Evolutionary conservation across 1,140 invertebrate genomes (phyloP).

Genomic region (Drosophila yakuba): DNA sequence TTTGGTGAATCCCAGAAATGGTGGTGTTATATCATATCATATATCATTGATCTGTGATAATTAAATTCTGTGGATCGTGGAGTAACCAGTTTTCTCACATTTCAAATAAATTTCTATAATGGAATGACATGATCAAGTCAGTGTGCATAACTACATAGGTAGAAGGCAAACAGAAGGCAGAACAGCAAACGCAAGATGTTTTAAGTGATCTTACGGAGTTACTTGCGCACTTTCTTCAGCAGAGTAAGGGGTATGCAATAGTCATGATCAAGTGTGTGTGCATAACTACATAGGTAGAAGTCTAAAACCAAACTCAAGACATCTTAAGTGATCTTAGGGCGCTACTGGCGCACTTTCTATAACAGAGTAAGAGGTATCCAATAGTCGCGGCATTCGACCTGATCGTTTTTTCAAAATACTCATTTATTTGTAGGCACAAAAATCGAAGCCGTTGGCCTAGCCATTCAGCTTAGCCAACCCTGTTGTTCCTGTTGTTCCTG

Average conservation of each 20-base stretch:
- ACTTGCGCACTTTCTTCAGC: not conserved
- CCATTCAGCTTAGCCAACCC: not conserved
- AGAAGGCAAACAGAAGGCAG: no score
- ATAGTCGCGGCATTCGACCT: no score
- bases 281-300: not conserved
- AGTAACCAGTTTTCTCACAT: conserved; percentile 11
- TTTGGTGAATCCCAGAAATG: conserved; percentile 1
- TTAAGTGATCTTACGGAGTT: not conserved
- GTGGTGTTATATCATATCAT: conserved; percentile 6
- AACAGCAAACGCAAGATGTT: not conserved
- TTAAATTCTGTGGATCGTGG: conserved; percentile 1
- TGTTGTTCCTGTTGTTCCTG: conserved; percentile 14
- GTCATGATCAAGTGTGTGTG: no score
- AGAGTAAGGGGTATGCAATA: no score
- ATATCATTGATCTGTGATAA: conserved; percentile 4
- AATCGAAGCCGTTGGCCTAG: no score
- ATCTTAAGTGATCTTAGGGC: not conserved
- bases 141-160: conserved; percentile 1
- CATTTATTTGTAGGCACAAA: not conserved
- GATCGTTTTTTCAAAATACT: no score
- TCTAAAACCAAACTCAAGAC: not conserved
- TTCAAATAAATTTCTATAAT: no score
- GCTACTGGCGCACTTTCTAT: not conserved
- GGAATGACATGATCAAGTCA: no score
- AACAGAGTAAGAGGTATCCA: no score